Evolutionary conservation across 2,888 invertebrate species (phyloP), one percentile per base, ranked within the genome.

Genomic region (Ctenicera cuprea): DNA sequence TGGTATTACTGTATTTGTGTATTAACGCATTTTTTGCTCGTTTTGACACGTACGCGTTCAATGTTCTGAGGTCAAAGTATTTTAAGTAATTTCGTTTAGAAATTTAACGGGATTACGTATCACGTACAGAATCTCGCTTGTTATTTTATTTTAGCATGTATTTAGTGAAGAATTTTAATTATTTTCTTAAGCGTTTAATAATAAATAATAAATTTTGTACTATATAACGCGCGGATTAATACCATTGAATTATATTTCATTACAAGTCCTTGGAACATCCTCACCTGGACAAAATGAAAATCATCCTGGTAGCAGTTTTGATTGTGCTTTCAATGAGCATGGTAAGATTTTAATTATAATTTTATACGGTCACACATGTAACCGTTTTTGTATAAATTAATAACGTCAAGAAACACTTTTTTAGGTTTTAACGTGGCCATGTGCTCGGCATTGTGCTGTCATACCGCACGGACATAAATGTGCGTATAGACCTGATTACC

Each of bases 1-100:
- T 74, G 74, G 65, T 64, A 70, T 68, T 64, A 69, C 64, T 69
- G 45, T 62, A 68, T 69, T 69, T 68, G 63, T 68, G 57, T 69
- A 73, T 64, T 69, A 64, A 68, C 64, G 69, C 45, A 65, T 57
- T 67, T 73, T 48, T 62, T 45, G 26, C 64, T 43, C 57, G 20
- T 26, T 73, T 57, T 73, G 26, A 48, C 59, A 65, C 59, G 65
- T 71, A 71, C 50, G 48, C 20, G 30, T 41, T 54, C 41, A 14
- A 9, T 64, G 11, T 62, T 26, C 43, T 30, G 16, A 62, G 59
- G 59, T 59, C 59, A 59, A 59, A 14, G 54, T 9, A 54, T 54
- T 54, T 54, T 54, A 54, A 50, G n/a, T 14, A 20, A 30, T 20
- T 9, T 54, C 14, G 14, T 20, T 54, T 54, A 4, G 12, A 22